These are phyloP conservation scores for Drosophila sordidula DNA, from an alignment of 2,888 invertebrate genomes.

Conservation along the genomic window DNA sequence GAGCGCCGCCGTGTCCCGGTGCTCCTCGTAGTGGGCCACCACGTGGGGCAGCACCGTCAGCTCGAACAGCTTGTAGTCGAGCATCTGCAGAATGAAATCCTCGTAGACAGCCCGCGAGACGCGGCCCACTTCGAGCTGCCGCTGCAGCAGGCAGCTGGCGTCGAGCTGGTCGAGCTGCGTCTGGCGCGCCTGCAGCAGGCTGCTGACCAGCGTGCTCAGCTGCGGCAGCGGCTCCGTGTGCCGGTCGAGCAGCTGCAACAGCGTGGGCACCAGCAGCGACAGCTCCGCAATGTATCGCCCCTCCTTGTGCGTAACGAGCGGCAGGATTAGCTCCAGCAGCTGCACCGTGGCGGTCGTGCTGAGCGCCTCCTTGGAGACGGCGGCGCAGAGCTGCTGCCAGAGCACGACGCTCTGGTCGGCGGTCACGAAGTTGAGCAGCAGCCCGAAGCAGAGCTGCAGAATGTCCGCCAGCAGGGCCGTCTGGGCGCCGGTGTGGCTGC, in stretches of 20 bases:
- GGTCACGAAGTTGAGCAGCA: slow-evolving; percentile 88
- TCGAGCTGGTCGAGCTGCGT: slow-evolving; percentile 90
- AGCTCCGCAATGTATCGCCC: slow-evolving; percentile 89
- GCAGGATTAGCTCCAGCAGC: slow-evolving; percentile 86
- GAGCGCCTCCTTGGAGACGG: slow-evolving; percentile 52
- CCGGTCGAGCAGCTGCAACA: slow-evolving; percentile 82
- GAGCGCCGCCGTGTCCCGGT: slow-evolving; percentile 87
- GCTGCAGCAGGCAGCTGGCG: slow-evolving; percentile 89
- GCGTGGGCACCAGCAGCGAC: slow-evolving; percentile 87
- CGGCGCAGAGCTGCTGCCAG: slow-evolving; percentile 87
- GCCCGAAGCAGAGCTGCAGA: slow-evolving; percentile 88
- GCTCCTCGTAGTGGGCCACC: slow-evolving; percentile 87
- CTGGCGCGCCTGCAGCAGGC: slow-evolving; percentile 87
- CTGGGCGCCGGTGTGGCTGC: slow-evolving; percentile 55
- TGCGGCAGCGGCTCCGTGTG: slow-evolving; percentile 40
- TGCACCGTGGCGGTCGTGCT: slow-evolving; percentile 27
- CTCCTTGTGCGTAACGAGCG: slow-evolving; percentile 87
- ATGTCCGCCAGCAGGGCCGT: slow-evolving; percentile 86
- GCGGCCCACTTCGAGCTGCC: slow-evolving; percentile 86
- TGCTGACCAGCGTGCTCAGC: slow-evolving; percentile 85
- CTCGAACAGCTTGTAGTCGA: slow-evolving; percentile 90
- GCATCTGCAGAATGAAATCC: slow-evolving; percentile 88
- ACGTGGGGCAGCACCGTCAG: slow-evolving; percentile 89
- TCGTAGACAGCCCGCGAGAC: slow-evolving; percentile 87
- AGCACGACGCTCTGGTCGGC: slow-evolving; percentile 88